Evolutionary conservation across 64 coral and sea anemone species (phyloP), one percentile per base, ranked within the genome.

Genomic region (Montipora efflorescens): DNA sequence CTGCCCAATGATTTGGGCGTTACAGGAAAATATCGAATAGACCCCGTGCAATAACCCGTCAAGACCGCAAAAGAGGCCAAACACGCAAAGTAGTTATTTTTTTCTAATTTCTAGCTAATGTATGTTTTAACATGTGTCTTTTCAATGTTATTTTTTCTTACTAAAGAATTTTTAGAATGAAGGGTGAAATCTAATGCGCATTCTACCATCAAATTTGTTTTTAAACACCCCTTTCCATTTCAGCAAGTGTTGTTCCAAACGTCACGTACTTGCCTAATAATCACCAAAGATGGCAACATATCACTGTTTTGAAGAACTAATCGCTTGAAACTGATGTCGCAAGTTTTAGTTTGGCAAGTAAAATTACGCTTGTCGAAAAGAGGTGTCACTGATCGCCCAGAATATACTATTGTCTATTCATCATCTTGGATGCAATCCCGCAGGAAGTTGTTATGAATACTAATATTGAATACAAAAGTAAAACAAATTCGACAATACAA

Each of bases 381-480:
- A 78, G 47, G 47, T 71, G 82, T 71, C 62, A 47, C 13, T 11
- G 11, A 55, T 59, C 79, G 5, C 14, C 12, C 8, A 71, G 64
- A 36, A 49, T 68, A 20, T 19, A 22, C 18, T 15, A 48, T 50
- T 72, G 64, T 86, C 46, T n/a, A 48, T 70, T 21, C 61, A 47
- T 72, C 66, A 64, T 72, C 62, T 20, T 70, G 45, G 46, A 18
- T 19, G 19, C 7, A 86, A 46, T n/a, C 44, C 46, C 82, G 71
- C 82, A 86, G 82, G 82, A 86, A 86, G 82, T 86, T 86, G 62
- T 86, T 86, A 86, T 86, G 82, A 8, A 62, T 86, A 86, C 82
- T 86, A 71, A 86, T 7, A 85, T 7, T 70, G 82, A 71, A 71
- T 71, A n/a, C 64, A 36, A 72, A 86, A 86, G 82, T 86, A 86